Evolutionary conservation across 2,113 vertebrate genomes (phyloP), one percentile per base, ranked within the genome.

Genomic region (Trichomycterus rosablanca): DNA sequence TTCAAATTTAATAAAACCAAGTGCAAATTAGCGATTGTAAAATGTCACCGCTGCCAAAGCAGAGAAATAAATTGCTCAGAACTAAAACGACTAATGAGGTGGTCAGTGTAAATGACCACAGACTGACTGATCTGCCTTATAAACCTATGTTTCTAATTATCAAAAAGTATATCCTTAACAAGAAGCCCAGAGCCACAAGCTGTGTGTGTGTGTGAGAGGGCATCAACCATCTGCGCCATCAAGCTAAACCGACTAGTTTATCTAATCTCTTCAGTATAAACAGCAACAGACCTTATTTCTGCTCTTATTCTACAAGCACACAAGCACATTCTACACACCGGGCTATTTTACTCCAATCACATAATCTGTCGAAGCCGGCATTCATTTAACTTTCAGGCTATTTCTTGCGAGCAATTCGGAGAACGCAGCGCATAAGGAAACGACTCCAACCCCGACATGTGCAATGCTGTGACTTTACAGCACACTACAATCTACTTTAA

Each of bases 231-330:
- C 87, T 93, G 90, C 88, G 88, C 75, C 85, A 87, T 74, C 85
- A 86, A 83, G 83, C 88, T 81, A 91, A 91, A 91, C 86, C 89
- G 84, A 81, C 87, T 87, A 87, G 84, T 92, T 90, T 90, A 90
- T 92, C 89, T 92, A 90, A 91, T 90, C 89, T 91, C 81, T 72
- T 80, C 88, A 87, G 79, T 79, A 85, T 90, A 90, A 94, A 86
- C 85, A 86, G 78, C 84, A 88, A 80, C 88, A 89, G 84, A 83
- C 73, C 86, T 86, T 85, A 89, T 89, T 86, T 90, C 87, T 84
- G 74, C 83, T 83, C 82, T 77, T 81, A 14, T 22, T 59, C 76
- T n/a, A n/a, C n/a, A n/a, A n/a, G n/a, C n/a, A n/a, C n/a, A n/a
- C 81, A 87, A 83, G 83, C 73, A 61, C 73, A 76, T 71, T 79